Base-by-base conservation (phyloP, 1,140 invertebrate species). In the Eriosoma lanigerum region DNA sequence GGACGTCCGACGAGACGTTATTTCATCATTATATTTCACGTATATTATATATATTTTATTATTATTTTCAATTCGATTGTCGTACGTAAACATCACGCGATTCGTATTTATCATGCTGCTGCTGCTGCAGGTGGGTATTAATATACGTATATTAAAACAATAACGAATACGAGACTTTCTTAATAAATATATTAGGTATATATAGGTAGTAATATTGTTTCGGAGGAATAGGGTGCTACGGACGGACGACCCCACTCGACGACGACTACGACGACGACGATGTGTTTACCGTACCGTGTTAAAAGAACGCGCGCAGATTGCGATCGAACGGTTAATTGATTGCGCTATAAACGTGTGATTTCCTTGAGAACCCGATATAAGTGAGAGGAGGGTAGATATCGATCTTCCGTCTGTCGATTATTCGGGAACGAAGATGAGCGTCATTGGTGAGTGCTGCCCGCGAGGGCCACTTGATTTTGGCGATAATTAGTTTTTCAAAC, bases 321-420 rank as follows among this genome's bases (percentile, higher is more conserved):
- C 75, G 21, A 78, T 78, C 75, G 56, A 78, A 78, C 56, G 56
- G 56, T 78, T 78, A 60, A 62, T 78, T 78, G 56, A 78, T 62
- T 78, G 56, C 38, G n/a, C 56, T 15, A 54, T 60, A 8, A 60
- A 58, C 32, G 54, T 60, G 73, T 46, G 75, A 78, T 56, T 78
- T 78, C 56, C 75, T 78, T 58, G 56, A 62, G 24, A 72, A 50
- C 44, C 48, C 21, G 0, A 52, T 10, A 46, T n/a, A 29, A 44
- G 66, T 46, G 17, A 29, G 21, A 1, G 60, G 6, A 58, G 75
- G 44, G 56, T 60, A 78, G 75, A 78, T 78, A 62, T 78, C 56
- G 75, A 78, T 78, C 75, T 78, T n/a, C n/a, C 64, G 38, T 50
- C 15, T 24, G 26, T 29, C 68, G 68, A 50, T 3, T 26, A 24